These are phyloP conservation scores for Hippoglossus stenolepis DNA, from an alignment of 2,113 vertebrate species.

Conservation along the genomic window DNA sequence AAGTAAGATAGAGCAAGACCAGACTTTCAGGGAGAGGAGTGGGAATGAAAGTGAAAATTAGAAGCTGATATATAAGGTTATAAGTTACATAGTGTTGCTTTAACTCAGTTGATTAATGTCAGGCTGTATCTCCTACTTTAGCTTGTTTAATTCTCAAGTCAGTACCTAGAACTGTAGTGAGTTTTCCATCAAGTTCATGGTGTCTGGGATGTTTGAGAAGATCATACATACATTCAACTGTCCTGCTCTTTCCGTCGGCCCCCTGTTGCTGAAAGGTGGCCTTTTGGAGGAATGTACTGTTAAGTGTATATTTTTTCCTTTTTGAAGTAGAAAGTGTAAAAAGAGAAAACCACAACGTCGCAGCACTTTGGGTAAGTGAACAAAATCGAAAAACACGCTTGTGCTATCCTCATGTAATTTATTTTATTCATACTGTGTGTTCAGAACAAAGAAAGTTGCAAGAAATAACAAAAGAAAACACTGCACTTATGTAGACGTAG, in stretches of 20 bases:
- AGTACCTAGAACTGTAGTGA: neutral
- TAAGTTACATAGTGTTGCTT: neutral
- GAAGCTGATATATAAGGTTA: too few relatives aligned
- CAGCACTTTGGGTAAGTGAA: slow-evolving; percentile 44
- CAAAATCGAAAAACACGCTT: slow-evolving; percentile 16
- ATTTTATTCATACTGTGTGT: slow-evolving; percentile 39
- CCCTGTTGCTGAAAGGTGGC: slow-evolving; percentile 42
- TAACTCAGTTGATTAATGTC: neutral
- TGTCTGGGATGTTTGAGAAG: neutral
- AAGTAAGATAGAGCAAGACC: neutral
- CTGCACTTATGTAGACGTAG: slow-evolving; percentile 9
- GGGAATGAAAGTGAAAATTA: too few relatives aligned
- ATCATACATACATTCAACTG: neutral
- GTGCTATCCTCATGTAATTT: slow-evolving; percentile 38
- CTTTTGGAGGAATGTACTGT: slow-evolving; percentile 50
- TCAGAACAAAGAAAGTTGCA: slow-evolving; percentile 33
- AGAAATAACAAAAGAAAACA: too few relatives aligned
- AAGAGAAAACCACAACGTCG: slow-evolving; percentile 10
- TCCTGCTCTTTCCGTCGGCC: neutral
- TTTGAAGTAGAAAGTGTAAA: slow-evolving; percentile 12
- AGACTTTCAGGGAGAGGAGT: neutral
- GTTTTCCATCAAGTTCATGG: neutral
- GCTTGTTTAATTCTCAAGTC: neutral
- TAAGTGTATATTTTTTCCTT: slow-evolving; percentile 8
- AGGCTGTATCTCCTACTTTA: neutral